Evolutionary conservation across 2,888 invertebrate genomes (phyloP), one percentile per base, ranked within the genome.

Genomic region (Gymnoscelis rufifasciata): DNA sequence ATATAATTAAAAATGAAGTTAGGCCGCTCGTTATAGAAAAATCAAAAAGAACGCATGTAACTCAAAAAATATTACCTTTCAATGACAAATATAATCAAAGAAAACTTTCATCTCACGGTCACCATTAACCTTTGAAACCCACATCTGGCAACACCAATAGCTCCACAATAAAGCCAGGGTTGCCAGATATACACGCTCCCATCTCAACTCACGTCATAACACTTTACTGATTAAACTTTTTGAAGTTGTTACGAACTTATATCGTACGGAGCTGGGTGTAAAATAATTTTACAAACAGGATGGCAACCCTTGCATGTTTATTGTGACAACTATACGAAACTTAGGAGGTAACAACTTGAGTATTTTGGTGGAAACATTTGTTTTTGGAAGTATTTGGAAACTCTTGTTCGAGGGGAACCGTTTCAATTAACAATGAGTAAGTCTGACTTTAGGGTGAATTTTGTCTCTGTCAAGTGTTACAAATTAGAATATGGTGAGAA

Each of bases 211-310:
- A 40, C 43, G 53, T 51, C 47, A 51, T 52, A 58, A 54, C 60
- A 56, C 53, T 55, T 58, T 53, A 52, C 61, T 57, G 60, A 63
- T 63, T 63, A 57, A 63, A 61, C 63, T 63, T 61, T 61, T 63
- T 58, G 61, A 63, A 63, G 57, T 55, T 59, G 59, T 57, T 60
- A 58, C 56, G 29, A 59, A 54, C 51, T 58, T 57, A 52, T 54
- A 54, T 52, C 51, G 51, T 47, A 35, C 48, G 46, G 49, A 52
- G 56, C 42, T 48, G 52, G 55, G 50, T 55, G 53, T 55, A 57
- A 57, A 57, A 57, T 57, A 54, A 57, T 57, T 57, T 52, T 38
- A 48, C 31, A 37, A 26, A 47, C 51, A 49, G 47, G 52, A 54
- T 36, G 52, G 35, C 38, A 44, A 43, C 52, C 54, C 40, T 41